A percentile compares a stretch with the other conserved stretches of the same genome.
Evolutionary conservation across 2,888 invertebrate species (phyloP).

Genomic region (Cryptus viduatorius): DNA sequence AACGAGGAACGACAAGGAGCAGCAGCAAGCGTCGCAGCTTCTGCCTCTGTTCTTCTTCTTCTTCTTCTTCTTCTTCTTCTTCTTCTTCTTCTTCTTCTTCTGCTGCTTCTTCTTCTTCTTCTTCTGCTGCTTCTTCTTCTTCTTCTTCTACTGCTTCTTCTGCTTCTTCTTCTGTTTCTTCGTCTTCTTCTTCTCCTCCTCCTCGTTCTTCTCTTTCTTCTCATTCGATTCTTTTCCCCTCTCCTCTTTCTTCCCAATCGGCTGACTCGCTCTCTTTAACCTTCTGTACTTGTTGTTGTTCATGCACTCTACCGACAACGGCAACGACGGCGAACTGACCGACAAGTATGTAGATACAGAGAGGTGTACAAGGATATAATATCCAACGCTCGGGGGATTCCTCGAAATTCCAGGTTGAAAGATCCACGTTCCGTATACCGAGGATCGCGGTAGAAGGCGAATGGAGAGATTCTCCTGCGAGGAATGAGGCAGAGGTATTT

Average conservation of each 20-base stretch:
- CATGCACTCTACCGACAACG: slow-evolving; percentile 44
- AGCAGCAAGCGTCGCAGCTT: slow-evolving; percentile 22
- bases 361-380: slow-evolving; percentile 4
- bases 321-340: slow-evolving; percentile 17
- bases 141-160: too few species aligned
- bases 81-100: slow-evolving; percentile 64
- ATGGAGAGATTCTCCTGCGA: slow-evolving; percentile 25
- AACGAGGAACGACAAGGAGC: slow-evolving; percentile 72
- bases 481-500: slow-evolving; percentile 45
- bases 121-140: slow-evolving; percentile 62
- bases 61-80: slow-evolving; percentile 71
- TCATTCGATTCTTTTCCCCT: slow-evolving; percentile 70
- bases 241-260: slow-evolving; percentile 47
- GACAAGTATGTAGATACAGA: slow-evolving; percentile 45
- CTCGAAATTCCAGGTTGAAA: slow-evolving; percentile 63
- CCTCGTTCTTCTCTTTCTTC: slow-evolving; percentile 69
- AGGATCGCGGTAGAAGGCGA: slow-evolving; percentile 17
- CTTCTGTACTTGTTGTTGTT: slow-evolving; percentile 55
- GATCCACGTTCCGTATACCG: slow-evolving; percentile 49
- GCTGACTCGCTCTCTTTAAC: slow-evolving; percentile 38
- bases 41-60: slow-evolving; percentile 66
- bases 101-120: slow-evolving; percentile 68
- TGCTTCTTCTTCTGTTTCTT: slow-evolving; percentile 70
- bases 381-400: slow-evolving; percentile 51
- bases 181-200: slow-evolving; percentile 64